Base-by-base conservation (phyloP, 2,113 vertebrate species). In the Tenrec ecaudatus region DNA sequence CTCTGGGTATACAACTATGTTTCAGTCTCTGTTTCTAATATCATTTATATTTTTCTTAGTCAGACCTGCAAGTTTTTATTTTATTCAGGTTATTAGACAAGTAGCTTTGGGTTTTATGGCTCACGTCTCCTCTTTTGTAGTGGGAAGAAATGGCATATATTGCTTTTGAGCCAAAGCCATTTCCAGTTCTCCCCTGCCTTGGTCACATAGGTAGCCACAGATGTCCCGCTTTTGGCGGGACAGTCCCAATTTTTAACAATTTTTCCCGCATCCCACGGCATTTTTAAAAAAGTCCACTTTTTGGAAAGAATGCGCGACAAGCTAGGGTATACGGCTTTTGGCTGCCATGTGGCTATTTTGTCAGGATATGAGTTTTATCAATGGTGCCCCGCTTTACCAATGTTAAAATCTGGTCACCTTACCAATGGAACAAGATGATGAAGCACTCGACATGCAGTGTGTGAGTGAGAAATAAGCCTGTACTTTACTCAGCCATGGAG, bases 1-100 rank as follows among this genome's bases (percentile, higher is more conserved):
- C 47, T 90, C 76, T 80, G 62, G 1, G 6, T 60, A 6, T 89
- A 20, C 83, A 47, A 25, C 58, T 77, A 75, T 25, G 22, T 62
- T 31, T 89, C 58, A 57, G 29, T 82, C 78, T 31, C 53, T 27
- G 90, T 92, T 94, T 93, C 27, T 47, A 95, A 64, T 87, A 83
- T 25, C 36, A 82, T 38, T 6, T 82, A 40, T 78, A 57, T 40
- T 86, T 85, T 91, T 77, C 60, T 89, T 38, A 22, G 81, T 87
- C 58, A 88, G 10, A 87, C 25, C 14, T 87, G 6, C 3, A 27
- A 81, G 84, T n/a, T 86, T 93, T 68, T 82, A 79, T 22, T 86
- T 82, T 53, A 81, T 66, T 91, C 3, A 47, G 16, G 38, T 77
- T 85, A 82, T 88, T 80, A 88, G 33, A 23, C 90, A 91, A 86